Evolutionary conservation across 2,888 invertebrate genomes (phyloP).

Genomic region (Chrysolina americana): DNA sequence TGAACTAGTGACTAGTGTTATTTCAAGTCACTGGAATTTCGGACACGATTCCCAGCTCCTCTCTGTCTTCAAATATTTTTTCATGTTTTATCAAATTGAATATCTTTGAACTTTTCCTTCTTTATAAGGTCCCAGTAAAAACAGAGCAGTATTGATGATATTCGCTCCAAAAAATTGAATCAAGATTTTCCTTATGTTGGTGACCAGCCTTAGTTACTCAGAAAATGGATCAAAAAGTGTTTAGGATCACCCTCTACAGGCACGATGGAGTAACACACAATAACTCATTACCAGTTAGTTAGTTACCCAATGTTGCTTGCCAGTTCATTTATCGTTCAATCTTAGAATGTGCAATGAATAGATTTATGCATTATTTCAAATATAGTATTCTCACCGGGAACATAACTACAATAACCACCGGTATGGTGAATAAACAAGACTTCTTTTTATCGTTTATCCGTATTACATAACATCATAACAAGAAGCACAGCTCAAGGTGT

Average conservation of each 20-base stretch:
- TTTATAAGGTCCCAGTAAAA: too few species aligned
- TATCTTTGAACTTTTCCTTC: too few species aligned
- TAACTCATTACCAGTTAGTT: background rate
- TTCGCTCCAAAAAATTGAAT: background rate
- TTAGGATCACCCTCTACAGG: background rate
- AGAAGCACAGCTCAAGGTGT: background rate
- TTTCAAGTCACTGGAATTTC: too few species aligned
- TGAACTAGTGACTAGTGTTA: too few species aligned
- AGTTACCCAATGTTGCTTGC: conserved; percentile 6
- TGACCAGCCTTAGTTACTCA: too few species aligned
- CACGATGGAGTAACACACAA: background rate
- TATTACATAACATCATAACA: background rate
- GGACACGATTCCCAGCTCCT: too few species aligned
- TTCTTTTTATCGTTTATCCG: background rate
- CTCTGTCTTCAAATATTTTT: too few species aligned
- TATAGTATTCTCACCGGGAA: background rate
- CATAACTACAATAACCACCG: conserved; percentile 3
- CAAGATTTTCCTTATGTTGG: too few species aligned
- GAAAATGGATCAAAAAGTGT: background rate
- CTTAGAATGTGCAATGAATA: background rate
- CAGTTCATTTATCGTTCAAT: conserved; percentile 3
- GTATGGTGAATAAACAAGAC: background rate
- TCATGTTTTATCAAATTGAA: too few species aligned
- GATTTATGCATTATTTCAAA: conserved; percentile 1
- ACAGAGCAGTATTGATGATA: background rate